Evolutionary conservation across 2,888 invertebrate species (phyloP).

Genomic region (Rhorus exstirpatorius): DNA sequence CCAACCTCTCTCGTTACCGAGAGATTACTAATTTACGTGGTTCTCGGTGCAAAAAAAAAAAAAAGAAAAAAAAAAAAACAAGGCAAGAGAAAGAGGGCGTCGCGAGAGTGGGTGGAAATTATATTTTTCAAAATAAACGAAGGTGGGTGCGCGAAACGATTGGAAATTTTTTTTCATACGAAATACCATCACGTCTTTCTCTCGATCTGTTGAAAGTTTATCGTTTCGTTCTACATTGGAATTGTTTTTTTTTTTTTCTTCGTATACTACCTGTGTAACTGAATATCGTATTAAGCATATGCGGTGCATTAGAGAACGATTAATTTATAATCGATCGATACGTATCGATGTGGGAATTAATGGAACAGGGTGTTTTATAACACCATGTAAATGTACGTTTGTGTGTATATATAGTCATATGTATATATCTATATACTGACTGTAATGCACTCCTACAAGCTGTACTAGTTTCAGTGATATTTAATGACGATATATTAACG

Average conservation of each 20-base stretch:
- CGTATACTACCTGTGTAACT: not conserved
- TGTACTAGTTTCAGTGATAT: slow-evolving; percentile 45
- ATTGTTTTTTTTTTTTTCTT: not conserved
- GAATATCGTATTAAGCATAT: slow-evolving; percentile 10
- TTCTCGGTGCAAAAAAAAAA: slow-evolving; percentile 6
- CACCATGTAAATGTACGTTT: slow-evolving; percentile 25
- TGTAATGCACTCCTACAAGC: slow-evolving; percentile 41
- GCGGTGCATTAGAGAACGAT: slow-evolving; percentile 51
- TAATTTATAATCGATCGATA: slow-evolving; percentile 64
- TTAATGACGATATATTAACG: slow-evolving; percentile 29
- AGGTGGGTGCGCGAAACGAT: slow-evolving; percentile 36
- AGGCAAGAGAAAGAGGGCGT: slow-evolving; percentile 34
- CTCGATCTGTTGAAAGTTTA: slow-evolving; percentile 37
- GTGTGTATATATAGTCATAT: not conserved
- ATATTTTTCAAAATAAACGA: slow-evolving; percentile 46
- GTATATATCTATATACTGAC: slow-evolving; percentile 8
- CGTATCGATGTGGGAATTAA: slow-evolving; percentile 57
- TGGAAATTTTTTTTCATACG: slow-evolving; percentile 32
- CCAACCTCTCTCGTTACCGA: slow-evolving; percentile 63
- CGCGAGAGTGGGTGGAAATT: not conserved
- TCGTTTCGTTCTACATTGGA: slow-evolving; percentile 41
- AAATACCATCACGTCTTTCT: slow-evolving; percentile 49
- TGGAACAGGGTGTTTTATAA: slow-evolving; percentile 44
- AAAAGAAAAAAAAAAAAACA: too few relatives aligned
- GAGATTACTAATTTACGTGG: slow-evolving; percentile 62